These are phyloP conservation scores for Neomonachus schauinslandi DNA, from an alignment of 2,113 vertebrate genomes.

Conservation along the genomic window DNA sequence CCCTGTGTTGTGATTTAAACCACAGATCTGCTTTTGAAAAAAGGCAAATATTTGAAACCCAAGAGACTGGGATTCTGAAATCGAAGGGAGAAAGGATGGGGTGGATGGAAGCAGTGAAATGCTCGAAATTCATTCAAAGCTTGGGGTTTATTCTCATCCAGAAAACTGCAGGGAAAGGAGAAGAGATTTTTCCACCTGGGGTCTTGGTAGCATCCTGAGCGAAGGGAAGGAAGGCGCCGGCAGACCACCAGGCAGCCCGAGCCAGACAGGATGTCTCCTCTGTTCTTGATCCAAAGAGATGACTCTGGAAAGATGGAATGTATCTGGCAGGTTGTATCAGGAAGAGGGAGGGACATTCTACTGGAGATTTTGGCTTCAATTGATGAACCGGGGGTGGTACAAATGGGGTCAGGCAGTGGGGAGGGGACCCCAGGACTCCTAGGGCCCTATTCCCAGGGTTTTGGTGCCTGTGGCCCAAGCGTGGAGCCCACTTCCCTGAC, in stretches of 20 bases:
- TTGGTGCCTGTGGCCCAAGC: neutral
- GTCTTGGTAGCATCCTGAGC: neutral
- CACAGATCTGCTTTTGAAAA: neutral
- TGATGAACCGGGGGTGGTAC: neutral
- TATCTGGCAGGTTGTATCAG: neutral
- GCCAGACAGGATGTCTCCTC: neutral
- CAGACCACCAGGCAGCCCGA: neutral
- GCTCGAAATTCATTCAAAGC: neutral
- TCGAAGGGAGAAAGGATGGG: neutral
- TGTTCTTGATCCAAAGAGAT: neutral
- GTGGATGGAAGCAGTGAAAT: neutral
- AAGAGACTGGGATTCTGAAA: neutral
- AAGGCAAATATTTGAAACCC: neutral
- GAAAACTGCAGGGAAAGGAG: neutral
- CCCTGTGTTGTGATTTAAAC: neutral
- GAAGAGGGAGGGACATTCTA: neutral
- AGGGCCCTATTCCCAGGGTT: too few species aligned
- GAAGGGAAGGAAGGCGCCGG: neutral
- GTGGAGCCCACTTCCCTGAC: neutral
- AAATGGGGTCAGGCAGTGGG: neutral
- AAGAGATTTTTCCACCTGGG: neutral
- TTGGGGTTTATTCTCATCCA: neutral
- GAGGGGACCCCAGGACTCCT: neutral
- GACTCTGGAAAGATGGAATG: neutral
- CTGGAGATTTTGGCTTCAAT: neutral